These are phyloP conservation scores for Hystrix cristata DNA, from an alignment of 2,113 vertebrate genomes.

Conservation along the genomic window DNA sequence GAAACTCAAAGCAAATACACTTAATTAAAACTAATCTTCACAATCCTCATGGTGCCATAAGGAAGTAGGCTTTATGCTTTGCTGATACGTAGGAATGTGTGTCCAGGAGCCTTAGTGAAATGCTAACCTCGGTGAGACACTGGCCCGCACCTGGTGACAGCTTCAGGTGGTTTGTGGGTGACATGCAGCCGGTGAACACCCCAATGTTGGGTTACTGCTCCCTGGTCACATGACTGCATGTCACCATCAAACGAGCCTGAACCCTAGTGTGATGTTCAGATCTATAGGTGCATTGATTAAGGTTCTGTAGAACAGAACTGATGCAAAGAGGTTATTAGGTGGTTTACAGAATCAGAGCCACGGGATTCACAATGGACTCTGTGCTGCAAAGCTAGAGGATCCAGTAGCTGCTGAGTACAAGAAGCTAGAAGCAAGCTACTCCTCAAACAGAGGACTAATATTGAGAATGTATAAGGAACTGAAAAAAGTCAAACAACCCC, in stretches of 20 bases:
- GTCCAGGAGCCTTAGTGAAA: rapidly evolving
- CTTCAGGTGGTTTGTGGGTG: rapidly evolving
- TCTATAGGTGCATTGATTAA: not conserved
- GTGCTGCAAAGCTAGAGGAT: not conserved
- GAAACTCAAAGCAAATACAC: constrained; percentile 40
- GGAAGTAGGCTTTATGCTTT: not conserved
- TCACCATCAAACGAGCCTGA: not conserved
- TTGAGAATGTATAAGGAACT: not conserved
- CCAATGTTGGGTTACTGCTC: not conserved
- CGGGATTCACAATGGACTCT: not conserved
- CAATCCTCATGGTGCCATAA: not conserved
- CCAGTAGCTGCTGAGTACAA: not conserved
- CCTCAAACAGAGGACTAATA: not conserved
- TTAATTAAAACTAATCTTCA: constrained; percentile 21
- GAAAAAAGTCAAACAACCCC: not conserved
- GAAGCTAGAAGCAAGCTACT: not conserved
- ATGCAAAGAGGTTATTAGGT: not conserved
- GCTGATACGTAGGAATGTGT: rapidly evolving
- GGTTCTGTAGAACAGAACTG: not conserved
- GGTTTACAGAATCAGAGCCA: not conserved
- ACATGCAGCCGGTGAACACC: rapidly evolving
- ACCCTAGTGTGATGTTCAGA: not conserved
- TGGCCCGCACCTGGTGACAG: rapidly evolving
- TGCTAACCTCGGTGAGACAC: rapidly evolving
- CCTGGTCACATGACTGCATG: not conserved